Conservation (phyloP, 1,140 invertebrate genomes). For the Periplaneta americana region DNA sequence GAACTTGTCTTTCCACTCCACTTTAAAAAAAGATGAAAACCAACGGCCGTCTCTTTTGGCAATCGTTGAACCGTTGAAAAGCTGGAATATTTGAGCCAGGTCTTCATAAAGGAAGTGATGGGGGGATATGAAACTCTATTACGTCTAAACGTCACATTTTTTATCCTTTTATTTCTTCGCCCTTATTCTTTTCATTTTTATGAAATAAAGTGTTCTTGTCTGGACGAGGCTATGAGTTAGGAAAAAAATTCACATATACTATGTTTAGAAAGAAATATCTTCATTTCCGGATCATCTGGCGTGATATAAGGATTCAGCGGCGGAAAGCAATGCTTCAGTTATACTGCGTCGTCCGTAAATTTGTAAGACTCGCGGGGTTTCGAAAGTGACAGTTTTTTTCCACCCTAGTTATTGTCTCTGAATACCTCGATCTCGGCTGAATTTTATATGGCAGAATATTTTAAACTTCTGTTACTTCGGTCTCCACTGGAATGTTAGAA, state of each 20-base stretch:
- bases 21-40: background rate
- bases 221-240: too few species aligned
- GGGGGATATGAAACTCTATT: background rate
- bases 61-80: background rate
- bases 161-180: background rate
- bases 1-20: background rate
- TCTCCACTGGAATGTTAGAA: too few species aligned
- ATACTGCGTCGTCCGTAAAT: too few species aligned
- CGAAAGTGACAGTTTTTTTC: too few species aligned
- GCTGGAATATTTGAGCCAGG: background rate
- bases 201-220: background rate
- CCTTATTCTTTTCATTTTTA: background rate
- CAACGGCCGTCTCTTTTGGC: background rate
- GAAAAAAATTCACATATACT: background rate
- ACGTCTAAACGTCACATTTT: background rate
- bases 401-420: too few species aligned
- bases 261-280: background rate
- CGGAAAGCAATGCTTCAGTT: too few species aligned
- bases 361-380: too few species aligned
- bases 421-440: too few species aligned
- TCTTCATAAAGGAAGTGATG: background rate
- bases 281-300: background rate
- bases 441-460: too few species aligned
- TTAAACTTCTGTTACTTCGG: too few species aligned
- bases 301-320: background rate